These are phyloP conservation scores for Entomobrya multifasciata DNA, from an alignment of 2,888 invertebrate species.

Conservation along the genomic window DNA sequence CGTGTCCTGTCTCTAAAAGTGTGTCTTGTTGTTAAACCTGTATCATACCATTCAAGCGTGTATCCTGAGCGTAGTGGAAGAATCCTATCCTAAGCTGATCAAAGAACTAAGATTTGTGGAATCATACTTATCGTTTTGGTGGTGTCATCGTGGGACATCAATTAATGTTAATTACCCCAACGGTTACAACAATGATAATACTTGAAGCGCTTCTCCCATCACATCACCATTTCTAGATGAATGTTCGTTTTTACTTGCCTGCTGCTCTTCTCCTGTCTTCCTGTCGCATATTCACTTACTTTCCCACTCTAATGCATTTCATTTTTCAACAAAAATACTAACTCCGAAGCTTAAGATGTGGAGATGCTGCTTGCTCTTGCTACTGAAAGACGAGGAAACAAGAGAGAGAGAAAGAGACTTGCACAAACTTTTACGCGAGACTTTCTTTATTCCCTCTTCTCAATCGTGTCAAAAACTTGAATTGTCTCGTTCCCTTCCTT, in stretches of 20 bases:
- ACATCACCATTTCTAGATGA: no score
- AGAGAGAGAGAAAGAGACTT: conserved; percentile 15
- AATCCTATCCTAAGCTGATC: no score
- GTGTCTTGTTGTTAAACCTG: no score
- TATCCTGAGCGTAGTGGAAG: no score
- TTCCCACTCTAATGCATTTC: conserved; percentile 20
- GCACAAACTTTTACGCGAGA: conserved; percentile 22
- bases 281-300: conserved; percentile 46
- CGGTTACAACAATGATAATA: no score
- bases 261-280: neutral
- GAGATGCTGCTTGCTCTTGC: neutral
- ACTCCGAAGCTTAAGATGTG: neutral
- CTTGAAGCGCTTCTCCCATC: no score
- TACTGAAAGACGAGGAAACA: neutral
- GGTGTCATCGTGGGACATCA: no score
- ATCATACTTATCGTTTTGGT: no score
- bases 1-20: no score
- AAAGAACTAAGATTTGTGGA: no score
- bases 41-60: no score
- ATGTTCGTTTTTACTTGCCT: neutral
- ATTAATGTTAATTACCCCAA: no score
- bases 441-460: conserved; percentile 56
- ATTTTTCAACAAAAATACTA: neutral
- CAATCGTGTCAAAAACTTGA: conserved; percentile 60
- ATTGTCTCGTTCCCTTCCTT: conserved; percentile 42